Conservation (phyloP, 2,888 invertebrate genomes). For the Gortyna flavago region DNA sequence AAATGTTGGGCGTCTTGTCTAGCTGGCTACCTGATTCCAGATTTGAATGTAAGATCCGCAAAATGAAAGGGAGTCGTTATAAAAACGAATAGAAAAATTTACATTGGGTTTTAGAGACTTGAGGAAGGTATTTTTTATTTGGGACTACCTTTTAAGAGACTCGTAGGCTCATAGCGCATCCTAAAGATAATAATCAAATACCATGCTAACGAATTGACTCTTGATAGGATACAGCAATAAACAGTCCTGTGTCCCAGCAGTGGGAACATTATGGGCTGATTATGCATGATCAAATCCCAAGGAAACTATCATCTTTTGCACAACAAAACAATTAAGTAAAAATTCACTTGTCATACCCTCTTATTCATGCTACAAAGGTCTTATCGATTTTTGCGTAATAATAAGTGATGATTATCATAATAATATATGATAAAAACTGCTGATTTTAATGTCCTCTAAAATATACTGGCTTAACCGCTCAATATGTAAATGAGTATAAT, state of each 20-base stretch:
- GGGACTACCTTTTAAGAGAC: neutral
- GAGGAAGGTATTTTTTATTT: neutral
- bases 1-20: neutral
- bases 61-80: neutral
- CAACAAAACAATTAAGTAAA: neutral
- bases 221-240: conserved; percentile 22
- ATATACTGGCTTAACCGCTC: conserved; percentile 25
- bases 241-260: neutral
- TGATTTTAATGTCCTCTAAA: conserved; percentile 26
- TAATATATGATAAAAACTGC: conserved; percentile 16
- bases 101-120: neutral
- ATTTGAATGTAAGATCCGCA: neutral
- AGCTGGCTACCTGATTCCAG: neutral
- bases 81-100: neutral
- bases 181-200: conserved; percentile 12
- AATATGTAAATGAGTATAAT: conserved; percentile 36
- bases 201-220: conserved; percentile 1
- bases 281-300: neutral
- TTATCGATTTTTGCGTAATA: neutral
- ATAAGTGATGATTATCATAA: conserved; percentile 9
- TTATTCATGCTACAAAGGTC: neutral
- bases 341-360: neutral
- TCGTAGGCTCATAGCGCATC: neutral
- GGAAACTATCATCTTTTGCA: neutral
- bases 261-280: neutral